Conservation (phyloP, 2,113 vertebrate species). For the Rattus norvegicus region DNA sequence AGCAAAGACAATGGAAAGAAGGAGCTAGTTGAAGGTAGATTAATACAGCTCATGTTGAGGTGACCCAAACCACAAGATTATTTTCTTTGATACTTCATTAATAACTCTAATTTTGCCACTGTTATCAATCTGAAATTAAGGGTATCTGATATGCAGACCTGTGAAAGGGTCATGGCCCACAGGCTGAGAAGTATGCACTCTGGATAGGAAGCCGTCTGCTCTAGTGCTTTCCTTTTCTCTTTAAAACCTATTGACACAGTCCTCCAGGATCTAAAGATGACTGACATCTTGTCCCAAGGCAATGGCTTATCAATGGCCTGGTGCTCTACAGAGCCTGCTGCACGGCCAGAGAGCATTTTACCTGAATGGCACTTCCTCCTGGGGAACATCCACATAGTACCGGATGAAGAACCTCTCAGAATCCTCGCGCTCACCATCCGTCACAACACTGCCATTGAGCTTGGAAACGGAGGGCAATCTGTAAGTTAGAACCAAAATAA, state of each 20-base stretch:
- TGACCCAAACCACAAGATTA: neutral
- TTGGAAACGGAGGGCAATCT: slow-evolving; percentile 94
- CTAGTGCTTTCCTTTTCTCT: neutral
- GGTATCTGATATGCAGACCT: neutral
- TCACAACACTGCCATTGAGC: slow-evolving; percentile 94
- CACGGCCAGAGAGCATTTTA: slow-evolving; percentile 70
- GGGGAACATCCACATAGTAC: slow-evolving; percentile 92
- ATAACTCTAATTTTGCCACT: neutral
- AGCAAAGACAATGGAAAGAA: neutral
- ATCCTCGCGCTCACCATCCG: slow-evolving; percentile 93
- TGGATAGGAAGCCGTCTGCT: slow-evolving; percentile 26
- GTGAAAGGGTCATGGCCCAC: neutral
- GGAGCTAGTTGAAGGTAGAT: neutral
- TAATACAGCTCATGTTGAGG: neutral
- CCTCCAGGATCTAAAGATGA: neutral
- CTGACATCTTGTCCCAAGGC: neutral
- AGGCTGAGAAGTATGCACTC: neutral
- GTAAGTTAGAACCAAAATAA: slow-evolving; percentile 68
- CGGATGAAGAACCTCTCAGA: slow-evolving; percentile 98
- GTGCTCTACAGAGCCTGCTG: neutral
- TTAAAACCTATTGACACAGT: neutral
- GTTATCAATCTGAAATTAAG: neutral
- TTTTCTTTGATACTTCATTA: neutral
- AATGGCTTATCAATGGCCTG: neutral
- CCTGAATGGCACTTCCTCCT: slow-evolving; percentile 94